Conservation (phyloP, 1,140 invertebrate species). For the Scylla paramamosain region DNA sequence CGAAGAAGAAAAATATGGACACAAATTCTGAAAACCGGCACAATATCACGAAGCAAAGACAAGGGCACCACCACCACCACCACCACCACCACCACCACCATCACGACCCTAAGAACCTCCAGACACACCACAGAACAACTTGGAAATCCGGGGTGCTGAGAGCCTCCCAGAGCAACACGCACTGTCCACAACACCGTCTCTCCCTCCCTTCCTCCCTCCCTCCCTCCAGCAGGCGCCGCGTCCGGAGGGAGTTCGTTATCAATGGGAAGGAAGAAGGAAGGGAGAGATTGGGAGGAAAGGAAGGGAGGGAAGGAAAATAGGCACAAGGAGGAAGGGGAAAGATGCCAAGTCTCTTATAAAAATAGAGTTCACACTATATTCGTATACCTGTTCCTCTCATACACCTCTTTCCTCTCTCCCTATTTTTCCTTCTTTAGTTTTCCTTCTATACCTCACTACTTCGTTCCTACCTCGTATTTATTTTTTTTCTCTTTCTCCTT, state of each 20-base stretch:
- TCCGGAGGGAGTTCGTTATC: slow-evolving; percentile 1
- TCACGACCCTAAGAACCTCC: too few species aligned
- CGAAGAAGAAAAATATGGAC: too few species aligned
- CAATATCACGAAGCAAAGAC: too few species aligned
- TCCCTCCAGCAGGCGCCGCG: not conserved
- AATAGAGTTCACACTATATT: not conserved
- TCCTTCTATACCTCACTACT: not conserved
- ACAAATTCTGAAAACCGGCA: too few species aligned
- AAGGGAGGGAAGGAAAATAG: not conserved
- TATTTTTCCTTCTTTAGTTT: too few species aligned
- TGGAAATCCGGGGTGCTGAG: too few species aligned
- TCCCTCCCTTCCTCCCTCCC: not conserved
- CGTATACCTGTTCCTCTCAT: not conserved
- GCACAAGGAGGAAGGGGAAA: not conserved
- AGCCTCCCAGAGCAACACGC: too few species aligned
- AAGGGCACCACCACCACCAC: too few species aligned
- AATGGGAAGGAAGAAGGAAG: not conserved
- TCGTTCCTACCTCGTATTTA: not conserved
- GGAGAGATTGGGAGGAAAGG: not conserved
- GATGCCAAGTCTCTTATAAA: not conserved
- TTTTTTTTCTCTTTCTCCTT: not conserved
- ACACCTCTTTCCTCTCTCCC: not conserved
- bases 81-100: too few species aligned
- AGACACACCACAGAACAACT: too few species aligned
- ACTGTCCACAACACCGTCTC: not conserved